Evolutionary conservation across 2,113 vertebrate genomes (phyloP), one percentile per base, ranked within the genome.

Genomic region (Cynopterus brachyotis): DNA sequence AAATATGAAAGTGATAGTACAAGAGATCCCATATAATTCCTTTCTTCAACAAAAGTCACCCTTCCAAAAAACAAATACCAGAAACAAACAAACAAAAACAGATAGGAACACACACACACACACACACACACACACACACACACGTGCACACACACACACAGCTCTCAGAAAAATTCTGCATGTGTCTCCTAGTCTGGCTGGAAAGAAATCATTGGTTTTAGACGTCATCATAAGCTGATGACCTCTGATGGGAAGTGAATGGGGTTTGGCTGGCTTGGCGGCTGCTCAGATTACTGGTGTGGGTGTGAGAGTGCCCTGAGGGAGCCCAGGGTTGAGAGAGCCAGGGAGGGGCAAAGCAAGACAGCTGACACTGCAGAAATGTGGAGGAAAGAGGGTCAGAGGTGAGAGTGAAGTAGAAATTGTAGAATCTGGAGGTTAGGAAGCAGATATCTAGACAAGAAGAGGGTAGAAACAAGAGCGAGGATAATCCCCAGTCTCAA

Each of bases 1-100:
- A 93, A 79, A 57, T 67, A 73, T 62, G 37, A 6, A 89, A 80
- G 53, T 80, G 15, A 26, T 37, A 62, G 32, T 70, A n/a, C 13
- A 66, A 47, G 50, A 72, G 9, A 81, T 67, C 2, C 4, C 45
- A 55, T 81, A 12, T 55, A 94, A 88, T 60, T 69, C n/a, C 32
- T 91, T 64, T 28, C 37, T 82, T 73, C 19, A 79, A 26, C 35
- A 70, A 90, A 94, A 80, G 9, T 32, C 45, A 82, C 13, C 19
- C 37, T 84, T 59, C 16, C 13, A 20, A 70, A 86, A 89, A 67
- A 50, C 26, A 78, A 69, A 62, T 16, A 70, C 7, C 2, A 60
- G 42, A 78, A 81, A 53, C 13, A 8, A 32, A 5, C 32, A 45
- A 50, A 60, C 16, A 80, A 70, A 42, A 59, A 0, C 42, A 76